These are phyloP conservation scores for Ernsta delagoae DNA, from an alignment of 2,888 invertebrate species.

Conservation along the genomic window DNA sequence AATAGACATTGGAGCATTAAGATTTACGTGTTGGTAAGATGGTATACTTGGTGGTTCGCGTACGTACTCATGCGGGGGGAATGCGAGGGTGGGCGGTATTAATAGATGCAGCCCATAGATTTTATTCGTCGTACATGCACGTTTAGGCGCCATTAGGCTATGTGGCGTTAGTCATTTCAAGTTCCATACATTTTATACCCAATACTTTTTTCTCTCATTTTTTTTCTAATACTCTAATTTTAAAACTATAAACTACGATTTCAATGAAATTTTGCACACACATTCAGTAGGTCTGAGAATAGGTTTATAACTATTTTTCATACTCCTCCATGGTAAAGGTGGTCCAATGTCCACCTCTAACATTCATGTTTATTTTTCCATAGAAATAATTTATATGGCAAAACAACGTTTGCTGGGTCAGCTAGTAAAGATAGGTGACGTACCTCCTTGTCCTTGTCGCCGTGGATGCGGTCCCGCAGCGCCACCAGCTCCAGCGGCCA, in stretches of 20 bases:
- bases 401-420: no score
- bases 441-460: conserved; percentile 87
- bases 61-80: conserved; percentile 54
- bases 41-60: conserved; percentile 8
- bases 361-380: no score
- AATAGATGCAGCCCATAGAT: conserved; percentile 51
- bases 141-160: conserved; percentile 26
- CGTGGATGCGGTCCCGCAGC: conserved; percentile 89
- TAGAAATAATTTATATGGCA: no score
- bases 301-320: no score
- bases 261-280: no score
- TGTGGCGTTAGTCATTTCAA: conserved; percentile 31
- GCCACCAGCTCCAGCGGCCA: conserved; percentile 91
- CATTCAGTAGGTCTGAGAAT: no score
- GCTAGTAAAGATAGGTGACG: no score
- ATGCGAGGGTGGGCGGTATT: conserved; percentile 62
- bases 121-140: conserved; percentile 27
- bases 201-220: not conserved
- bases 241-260: no score
- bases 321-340: no score
- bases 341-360: no score
- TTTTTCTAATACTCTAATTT: no score
- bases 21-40: conserved; percentile 48
- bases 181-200: not conserved
- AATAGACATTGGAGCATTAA: conserved; percentile 46